phyloP scores from a whole-genome alignment of 37 sponge, comb jelly and placozoan species.

The Spongilla lacustris region DNA sequence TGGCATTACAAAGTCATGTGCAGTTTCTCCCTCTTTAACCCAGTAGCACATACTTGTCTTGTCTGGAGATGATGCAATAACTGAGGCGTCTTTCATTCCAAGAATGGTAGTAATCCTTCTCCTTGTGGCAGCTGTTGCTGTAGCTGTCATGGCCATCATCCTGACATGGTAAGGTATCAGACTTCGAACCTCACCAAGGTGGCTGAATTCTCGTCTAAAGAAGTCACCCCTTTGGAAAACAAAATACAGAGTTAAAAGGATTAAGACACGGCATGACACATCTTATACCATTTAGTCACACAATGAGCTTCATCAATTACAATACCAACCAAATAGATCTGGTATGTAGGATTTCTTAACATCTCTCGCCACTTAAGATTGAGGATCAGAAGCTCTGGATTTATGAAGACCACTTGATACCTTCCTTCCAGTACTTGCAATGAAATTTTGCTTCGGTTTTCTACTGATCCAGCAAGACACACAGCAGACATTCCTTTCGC shows the following conservation, averaged over 20 bases:
- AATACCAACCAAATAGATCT: neutral
- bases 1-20: no score
- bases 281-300: neutral
- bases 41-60: neutral
- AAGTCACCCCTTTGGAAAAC: slow-evolving; percentile 7
- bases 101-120: neutral
- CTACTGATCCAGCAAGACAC: neutral
- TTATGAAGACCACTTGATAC: slow-evolving; percentile 33
- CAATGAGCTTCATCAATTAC: slow-evolving; percentile 51
- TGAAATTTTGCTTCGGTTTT: neutral
- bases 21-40: no score
- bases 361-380: slow-evolving; percentile 15
- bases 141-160: slow-evolving; percentile 44
- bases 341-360: neutral
- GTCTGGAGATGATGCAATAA: neutral
- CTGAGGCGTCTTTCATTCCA: neutral
- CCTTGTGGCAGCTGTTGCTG: neutral
- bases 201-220: slow-evolving; percentile 15
- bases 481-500: slow-evolving; percentile 17
- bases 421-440: neutral
- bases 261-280: neutral
- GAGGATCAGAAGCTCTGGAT: slow-evolving; percentile 22
- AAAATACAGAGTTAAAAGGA: neutral
- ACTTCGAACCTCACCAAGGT: slow-evolving; percentile 15
- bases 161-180: slow-evolving; percentile 23